A percentile compares a stretch with the other conserved stretches of the same genome.
Evolutionary conservation across 2,113 vertebrate species (phyloP).

Genomic region (Tretioscincus oriximinensis): DNA sequence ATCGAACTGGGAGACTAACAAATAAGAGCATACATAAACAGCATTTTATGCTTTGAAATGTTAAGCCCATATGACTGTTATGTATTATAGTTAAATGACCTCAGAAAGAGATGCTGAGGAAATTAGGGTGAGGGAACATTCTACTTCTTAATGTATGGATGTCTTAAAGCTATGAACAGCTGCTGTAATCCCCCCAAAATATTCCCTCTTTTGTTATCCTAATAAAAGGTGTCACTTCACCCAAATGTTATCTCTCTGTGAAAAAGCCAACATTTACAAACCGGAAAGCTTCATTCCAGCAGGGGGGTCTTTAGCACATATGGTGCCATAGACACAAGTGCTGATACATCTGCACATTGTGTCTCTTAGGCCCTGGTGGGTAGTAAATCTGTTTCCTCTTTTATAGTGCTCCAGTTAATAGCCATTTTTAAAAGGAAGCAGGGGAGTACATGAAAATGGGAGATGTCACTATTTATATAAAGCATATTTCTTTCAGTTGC

Average conservation of each 20-base stretch:
- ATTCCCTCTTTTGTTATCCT: background rate
- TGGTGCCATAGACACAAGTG: background rate
- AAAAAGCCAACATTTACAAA: background rate
- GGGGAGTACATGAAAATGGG: constrained; percentile 2
- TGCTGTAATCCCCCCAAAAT: background rate
- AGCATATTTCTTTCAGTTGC: constrained; percentile 13
- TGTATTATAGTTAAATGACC: background rate
- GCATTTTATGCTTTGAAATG: background rate
- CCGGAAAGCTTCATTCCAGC: background rate
- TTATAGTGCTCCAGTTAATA: constrained; percentile 19
- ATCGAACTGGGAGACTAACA: too few relatives aligned
- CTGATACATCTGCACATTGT: constrained; percentile 2
- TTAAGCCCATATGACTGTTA: background rate
- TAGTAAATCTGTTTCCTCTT: constrained; percentile 5
- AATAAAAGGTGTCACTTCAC: constrained; percentile 4
- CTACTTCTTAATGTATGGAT: background rate
- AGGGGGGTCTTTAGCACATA: background rate
- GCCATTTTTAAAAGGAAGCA: constrained; percentile 26
- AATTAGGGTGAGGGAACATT: background rate
- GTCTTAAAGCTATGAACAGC: background rate
- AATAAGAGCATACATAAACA: background rate
- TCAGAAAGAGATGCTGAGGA: background rate
- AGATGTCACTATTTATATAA: background rate
- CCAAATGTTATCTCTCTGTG: background rate
- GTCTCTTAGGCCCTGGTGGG: background rate